Base-by-base conservation (phyloP, 2,888 invertebrate genomes). In the Hartigia nigra region DNA sequence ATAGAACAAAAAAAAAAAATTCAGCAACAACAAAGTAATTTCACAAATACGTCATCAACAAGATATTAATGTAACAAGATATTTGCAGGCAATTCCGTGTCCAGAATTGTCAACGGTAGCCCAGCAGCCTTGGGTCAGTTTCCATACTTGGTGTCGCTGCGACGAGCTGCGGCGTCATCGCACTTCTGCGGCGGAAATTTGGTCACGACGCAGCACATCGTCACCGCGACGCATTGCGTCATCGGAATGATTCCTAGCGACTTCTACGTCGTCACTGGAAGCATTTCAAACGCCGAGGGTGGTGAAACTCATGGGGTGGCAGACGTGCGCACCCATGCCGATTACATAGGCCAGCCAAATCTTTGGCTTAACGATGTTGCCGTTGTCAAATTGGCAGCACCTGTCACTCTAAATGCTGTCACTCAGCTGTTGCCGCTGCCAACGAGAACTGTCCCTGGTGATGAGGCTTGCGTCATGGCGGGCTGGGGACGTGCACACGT, bases 401-500 rank as follows among this genome's bases (percentile, higher is more conserved):
- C 75, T 36, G 32, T 75, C 34, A 36, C 31, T 0, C 12, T 75
- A 0, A 75, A 12, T 75, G 75, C 75, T 12, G 12, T 36, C 31
- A 75, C 32, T 31, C 32, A 23, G 36, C 12, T 75, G 2, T 12
- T 75, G 75, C 34, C 36, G 75, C 36, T 75, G 75, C 75, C 75
- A 35, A 36, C 75, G 75, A 14, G 36, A 31, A 75, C 2, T n/a
- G 36, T 75, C 23, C 23, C 39, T 23, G 36, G 34, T 12, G 12
- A 5, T 1, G 75, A 36, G 23, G 2, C 31, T 36, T 78, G 78
- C 32, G 12, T 55, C 12, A n/a, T 78, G 36, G 74, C 76, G 9
- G 78, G 78, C 9, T 78, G 78, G 78, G 78, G 78, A 23, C 76
- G 78, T 14, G 32, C 39, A 31, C 31, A 78, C 74, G 78, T 78